These are phyloP conservation scores for Dysdera silvatica DNA, from an alignment of 1,140 invertebrate genomes.

Conservation along the genomic window DNA sequence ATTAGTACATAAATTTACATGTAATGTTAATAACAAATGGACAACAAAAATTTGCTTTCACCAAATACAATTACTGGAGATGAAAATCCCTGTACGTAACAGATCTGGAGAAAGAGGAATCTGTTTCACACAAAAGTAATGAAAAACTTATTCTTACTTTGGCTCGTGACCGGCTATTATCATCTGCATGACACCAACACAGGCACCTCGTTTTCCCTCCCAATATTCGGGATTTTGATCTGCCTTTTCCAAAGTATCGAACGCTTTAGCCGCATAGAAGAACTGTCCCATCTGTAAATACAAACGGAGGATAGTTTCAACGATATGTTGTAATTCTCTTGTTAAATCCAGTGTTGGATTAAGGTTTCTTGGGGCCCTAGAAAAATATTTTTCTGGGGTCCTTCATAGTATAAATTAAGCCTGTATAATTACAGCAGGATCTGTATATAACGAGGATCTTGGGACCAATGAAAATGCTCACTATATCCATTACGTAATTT, in stretches of 20 bases:
- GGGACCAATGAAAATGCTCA: no score
- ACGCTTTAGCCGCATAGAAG: conserved; percentile 75
- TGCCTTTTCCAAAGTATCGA: conserved; percentile 56
- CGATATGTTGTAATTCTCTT: no score
- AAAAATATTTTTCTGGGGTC: no score
- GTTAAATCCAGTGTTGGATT: no score
- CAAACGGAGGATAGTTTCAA: no score
- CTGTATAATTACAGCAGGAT: no score
- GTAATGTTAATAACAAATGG: neutral
- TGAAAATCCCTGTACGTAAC: neutral
- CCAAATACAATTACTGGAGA: neutral
- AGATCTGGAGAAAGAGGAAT: neutral
- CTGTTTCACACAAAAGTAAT: neutral
- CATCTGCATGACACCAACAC: conserved; percentile 82
- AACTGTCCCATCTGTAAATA: conserved; percentile 73
- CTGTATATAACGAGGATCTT: no score
- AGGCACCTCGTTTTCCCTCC: conserved; percentile 92
- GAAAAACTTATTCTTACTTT: conserved; percentile 51
- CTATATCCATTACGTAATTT: no score
- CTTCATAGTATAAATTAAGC: no score
- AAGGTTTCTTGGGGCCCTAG: no score
- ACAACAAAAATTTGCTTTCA: neutral
- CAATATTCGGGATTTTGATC: conserved; percentile 94
- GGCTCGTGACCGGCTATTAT: conserved; percentile 63
- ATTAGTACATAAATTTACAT: neutral